These are phyloP conservation scores for Oreohelix idahoensis DNA, from an alignment of 1,140 invertebrate genomes.

Conservation along the genomic window DNA sequence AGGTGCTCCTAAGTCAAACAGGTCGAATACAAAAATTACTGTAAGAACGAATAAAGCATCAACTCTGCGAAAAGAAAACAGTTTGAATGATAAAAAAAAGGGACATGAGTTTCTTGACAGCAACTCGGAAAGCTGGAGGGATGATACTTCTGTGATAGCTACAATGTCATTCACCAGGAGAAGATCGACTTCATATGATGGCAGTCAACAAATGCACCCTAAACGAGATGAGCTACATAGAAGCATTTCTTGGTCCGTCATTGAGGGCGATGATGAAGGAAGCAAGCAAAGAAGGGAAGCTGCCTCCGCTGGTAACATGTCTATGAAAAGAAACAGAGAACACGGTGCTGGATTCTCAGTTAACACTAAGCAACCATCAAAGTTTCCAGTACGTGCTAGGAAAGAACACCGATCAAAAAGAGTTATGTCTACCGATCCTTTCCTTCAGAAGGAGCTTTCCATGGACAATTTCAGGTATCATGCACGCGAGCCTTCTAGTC, in stretches of 20 bases:
- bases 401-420: background rate
- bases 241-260: background rate
- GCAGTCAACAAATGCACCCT: background rate
- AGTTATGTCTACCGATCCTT: background rate
- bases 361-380: background rate
- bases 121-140: background rate
- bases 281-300: background rate
- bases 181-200: background rate
- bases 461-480: background rate
- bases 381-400: background rate
- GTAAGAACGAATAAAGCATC: conserved; percentile 23
- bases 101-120: background rate
- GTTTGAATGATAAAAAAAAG: background rate
- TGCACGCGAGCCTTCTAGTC: background rate
- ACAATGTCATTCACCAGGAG: background rate
- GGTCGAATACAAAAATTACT: background rate
- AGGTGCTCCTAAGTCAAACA: background rate
- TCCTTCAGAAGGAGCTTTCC: background rate
- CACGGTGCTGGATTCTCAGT: background rate
- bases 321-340: background rate
- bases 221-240: background rate
- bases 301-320: background rate
- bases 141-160: background rate
- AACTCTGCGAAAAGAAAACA: conserved; percentile 26
- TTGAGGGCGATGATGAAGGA: background rate